Percentiles rank a stretch among this genome's conserved stretches.
Evolutionary conservation across 2,113 vertebrate species (phyloP).

Genomic region (Mustela nigripes): DNA sequence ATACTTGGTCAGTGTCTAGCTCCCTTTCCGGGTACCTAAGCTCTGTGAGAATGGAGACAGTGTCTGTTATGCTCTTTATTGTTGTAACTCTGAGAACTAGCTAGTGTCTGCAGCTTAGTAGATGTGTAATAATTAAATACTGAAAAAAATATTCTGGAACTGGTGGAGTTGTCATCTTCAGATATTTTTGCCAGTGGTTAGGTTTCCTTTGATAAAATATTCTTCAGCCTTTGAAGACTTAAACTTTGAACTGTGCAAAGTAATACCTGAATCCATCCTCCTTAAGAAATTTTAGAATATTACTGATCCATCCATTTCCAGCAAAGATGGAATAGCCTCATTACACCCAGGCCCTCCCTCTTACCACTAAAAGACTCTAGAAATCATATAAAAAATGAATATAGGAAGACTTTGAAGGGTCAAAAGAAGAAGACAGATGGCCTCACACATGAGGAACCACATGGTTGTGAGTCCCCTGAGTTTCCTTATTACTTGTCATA

Average conservation of each 20-base stretch:
- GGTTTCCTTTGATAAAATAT: constrained; percentile 11
- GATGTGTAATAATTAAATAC: neutral
- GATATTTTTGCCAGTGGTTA: neutral
- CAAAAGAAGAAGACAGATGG: constrained; percentile 44
- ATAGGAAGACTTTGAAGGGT: constrained; percentile 58
- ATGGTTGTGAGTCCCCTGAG: neutral
- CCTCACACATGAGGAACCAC: neutral
- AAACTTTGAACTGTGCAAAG: neutral
- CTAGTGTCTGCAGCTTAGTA: neutral
- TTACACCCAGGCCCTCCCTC: neutral
- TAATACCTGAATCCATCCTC: neutral
- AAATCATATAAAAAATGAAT: constrained; percentile 5
- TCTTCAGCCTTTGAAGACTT: constrained; percentile 27
- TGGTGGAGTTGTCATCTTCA: neutral
- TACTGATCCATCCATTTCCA: constrained; percentile 2
- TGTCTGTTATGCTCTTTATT: neutral
- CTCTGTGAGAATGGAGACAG: neutral
- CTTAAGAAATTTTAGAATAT: neutral
- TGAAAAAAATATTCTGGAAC: neutral
- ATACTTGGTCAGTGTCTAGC: neutral
- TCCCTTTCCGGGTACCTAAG: neutral
- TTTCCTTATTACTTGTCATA: constrained; percentile 3
- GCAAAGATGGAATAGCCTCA: neutral
- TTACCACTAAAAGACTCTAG: neutral
- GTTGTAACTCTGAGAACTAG: neutral